Evolutionary conservation across 2,797 vertebrate genomes (phyloP).

Genomic region (Urocyon cinereoargenteus): DNA sequence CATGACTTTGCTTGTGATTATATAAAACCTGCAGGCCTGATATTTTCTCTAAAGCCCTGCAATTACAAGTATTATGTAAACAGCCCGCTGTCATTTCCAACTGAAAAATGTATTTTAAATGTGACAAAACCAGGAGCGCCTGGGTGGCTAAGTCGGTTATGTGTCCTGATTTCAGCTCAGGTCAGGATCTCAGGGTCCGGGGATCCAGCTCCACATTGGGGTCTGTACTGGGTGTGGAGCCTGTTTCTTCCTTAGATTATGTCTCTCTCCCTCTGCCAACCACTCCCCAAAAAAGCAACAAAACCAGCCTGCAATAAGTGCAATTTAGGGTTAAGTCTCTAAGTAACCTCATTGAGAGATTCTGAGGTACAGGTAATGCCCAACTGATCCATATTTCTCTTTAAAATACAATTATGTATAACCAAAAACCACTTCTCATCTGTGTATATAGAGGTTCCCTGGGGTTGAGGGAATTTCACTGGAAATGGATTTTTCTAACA

Average conservation of each 20-base stretch:
- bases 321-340: conserved; percentile 74
- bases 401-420: background rate
- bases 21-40: conserved; percentile 83
- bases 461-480: background rate
- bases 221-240: background rate
- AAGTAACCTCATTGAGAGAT: conserved; percentile 33
- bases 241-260: background rate
- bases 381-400: background rate
- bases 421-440: background rate
- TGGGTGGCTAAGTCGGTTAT: background rate
- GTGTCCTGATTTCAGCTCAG: background rate
- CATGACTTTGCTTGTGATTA: conserved; percentile 82
- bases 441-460: background rate
- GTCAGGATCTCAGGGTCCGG: background rate
- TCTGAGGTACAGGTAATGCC: background rate
- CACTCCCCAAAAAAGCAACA: background rate
- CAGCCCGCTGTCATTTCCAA: conserved; percentile 85
- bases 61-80: conserved; percentile 86
- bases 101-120: conserved; percentile 74
- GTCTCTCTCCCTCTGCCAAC: background rate
- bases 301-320: conserved; percentile 76
- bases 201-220: background rate
- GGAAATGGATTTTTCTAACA: conserved; percentile 9
- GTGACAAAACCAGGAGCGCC: conserved; percentile 53
- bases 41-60: conserved; percentile 82